Conservation (phyloP, 2,113 vertebrate species). For the Protobothrops flavoviridis region DNA sequence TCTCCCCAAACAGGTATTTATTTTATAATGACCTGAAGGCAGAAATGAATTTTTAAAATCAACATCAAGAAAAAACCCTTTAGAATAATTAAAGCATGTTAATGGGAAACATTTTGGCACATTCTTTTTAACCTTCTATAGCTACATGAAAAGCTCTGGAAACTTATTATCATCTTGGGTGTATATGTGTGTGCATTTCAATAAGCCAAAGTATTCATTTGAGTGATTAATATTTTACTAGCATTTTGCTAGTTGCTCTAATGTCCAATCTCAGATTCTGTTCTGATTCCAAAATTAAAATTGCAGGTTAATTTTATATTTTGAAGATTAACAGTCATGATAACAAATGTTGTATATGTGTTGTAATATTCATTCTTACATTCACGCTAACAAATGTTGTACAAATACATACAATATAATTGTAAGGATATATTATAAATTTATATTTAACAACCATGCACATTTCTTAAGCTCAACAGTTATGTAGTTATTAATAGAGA, state of each 20-base stretch:
- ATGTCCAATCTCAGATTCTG: background rate
- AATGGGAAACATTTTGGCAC: slow-evolving; percentile 52
- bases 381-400: slow-evolving; percentile 56
- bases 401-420: slow-evolving; percentile 53
- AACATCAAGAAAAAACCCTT: slow-evolving; percentile 40
- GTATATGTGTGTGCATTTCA: slow-evolving; percentile 36
- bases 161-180: slow-evolving; percentile 45
- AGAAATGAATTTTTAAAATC: slow-evolving; percentile 63
- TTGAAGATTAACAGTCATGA: slow-evolving; percentile 61
- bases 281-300: background rate
- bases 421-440: slow-evolving; percentile 71
- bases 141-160: slow-evolving; percentile 56
- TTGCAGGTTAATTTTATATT: slow-evolving; percentile 28
- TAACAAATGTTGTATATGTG: slow-evolving; percentile 49
- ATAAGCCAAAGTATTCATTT: slow-evolving; percentile 46
- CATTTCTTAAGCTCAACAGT: slow-evolving; percentile 63
- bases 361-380: slow-evolving; percentile 36
- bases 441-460: slow-evolving; percentile 67
- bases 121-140: slow-evolving; percentile 52
- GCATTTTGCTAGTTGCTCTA: background rate
- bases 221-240: background rate
- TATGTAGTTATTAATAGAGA: slow-evolving; percentile 49
- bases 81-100: slow-evolving; percentile 66
- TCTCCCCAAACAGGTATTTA: slow-evolving; percentile 61
- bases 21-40: slow-evolving; percentile 60